Conservation (phyloP, 1,140 invertebrate genomes). For the Bombus haemorrhoidalis region DNA sequence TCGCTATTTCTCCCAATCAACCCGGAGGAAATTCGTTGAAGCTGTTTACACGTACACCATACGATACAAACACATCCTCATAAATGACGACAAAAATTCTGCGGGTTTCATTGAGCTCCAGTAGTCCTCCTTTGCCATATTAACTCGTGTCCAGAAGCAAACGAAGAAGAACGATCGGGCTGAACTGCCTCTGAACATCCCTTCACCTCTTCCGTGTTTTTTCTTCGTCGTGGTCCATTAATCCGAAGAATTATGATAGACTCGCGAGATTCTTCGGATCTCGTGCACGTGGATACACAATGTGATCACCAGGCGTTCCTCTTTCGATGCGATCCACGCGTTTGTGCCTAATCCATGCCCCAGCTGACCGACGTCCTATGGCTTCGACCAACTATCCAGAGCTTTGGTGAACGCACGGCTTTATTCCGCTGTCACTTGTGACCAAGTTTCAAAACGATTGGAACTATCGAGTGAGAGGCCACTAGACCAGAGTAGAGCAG, state of each 20-base stretch:
- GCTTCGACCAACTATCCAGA: conserved; percentile 47
- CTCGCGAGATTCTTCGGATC: neutral
- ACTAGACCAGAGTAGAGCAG: neutral
- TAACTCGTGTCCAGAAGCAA: neutral
- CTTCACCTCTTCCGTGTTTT: neutral
- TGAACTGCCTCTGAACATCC: neutral
- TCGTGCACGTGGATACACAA: conserved; percentile 49
- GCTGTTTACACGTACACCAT: neutral
- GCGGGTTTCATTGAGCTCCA: neutral
- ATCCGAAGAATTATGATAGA: conserved; percentile 44
- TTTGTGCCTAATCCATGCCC: conserved; percentile 60
- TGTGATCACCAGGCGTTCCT: conserved; percentile 3
- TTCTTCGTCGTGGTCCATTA: conserved; percentile 26
- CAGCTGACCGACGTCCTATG: conserved; percentile 50
- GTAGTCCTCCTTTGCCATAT: neutral
- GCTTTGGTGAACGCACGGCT: conserved; percentile 22
- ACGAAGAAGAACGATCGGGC: conserved; percentile 46
- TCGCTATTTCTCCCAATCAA: conserved; percentile 7
- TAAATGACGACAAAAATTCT: neutral
- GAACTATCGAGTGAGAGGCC: neutral
- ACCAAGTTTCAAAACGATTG: neutral
- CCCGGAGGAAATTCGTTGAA: neutral
- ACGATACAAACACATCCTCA: too few relatives aligned
- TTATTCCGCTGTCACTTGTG: neutral
- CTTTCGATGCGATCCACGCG: conserved; percentile 15